Base-by-base conservation (phyloP, 2,797 vertebrate species). In the Sebastes iracundus region DNA sequence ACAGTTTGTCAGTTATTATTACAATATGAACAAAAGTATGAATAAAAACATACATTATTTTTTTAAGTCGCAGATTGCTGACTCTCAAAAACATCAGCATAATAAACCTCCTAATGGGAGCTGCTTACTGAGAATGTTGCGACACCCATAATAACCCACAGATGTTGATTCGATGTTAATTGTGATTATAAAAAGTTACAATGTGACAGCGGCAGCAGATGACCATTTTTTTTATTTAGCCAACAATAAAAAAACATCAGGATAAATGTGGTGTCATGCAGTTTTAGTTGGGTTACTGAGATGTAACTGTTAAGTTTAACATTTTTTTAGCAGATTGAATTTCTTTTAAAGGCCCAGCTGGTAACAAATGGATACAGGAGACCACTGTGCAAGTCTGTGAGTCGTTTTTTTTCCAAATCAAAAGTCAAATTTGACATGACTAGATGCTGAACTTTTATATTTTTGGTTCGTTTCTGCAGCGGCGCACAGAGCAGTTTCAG, bases 151-250 rank as follows among this genome's bases (percentile, higher is more conserved):
- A 92, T 81, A 82, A 83, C 74, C 67, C 72, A 49, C 93, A 94
- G 91, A 92, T 93, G 93, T 81, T 91, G 84, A 76, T 86, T 91
- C 66, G 14, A 14, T 82, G 82, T 91, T 91, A 88, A 93, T 76
- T 83, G 87, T 76, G 80, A 87, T 82, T 83, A 81, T 94, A 38
- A 92, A 94, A 95, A 84, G 79, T 82, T 82, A 82, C 68, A 88
- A 64, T 77, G 76, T 82, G 83, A 89, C 78, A 60, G 78, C 87
- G 78, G 80, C 83, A 89, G 81, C 91, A 93, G 90, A 90, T 87
- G 92, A 93, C 75, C 80, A 11, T 49, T 85, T 87, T 89, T 35
- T 94, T 92, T 87, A 93, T 93, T 89, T 75, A 67, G 42, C 33
- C 7, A 77, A 78, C 86, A 86, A 78, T 87, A 76, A 85, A 55